A percentile compares a stretch with the other conserved stretches of the same genome.
Conservation (phyloP, 1,140 invertebrate genomes). For the Homarus americanus region DNA sequence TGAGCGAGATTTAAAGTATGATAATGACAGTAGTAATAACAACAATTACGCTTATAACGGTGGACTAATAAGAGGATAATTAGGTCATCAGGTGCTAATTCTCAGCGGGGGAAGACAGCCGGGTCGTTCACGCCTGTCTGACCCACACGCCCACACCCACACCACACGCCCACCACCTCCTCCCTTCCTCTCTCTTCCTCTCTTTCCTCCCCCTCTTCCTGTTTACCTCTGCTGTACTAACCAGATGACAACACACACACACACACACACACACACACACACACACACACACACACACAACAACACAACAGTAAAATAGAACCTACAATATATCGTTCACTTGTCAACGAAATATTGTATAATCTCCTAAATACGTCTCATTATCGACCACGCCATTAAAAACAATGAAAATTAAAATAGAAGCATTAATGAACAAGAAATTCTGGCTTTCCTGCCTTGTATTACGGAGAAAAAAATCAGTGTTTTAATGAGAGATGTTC, state of each 20-base stretch:
- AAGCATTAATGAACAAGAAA: neutral
- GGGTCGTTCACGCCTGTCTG: no score
- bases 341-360: no score
- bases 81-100: neutral
- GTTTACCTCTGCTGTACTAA: neutral
- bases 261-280: neutral
- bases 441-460: no score
- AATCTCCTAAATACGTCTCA: neutral
- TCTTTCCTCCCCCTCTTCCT: no score
- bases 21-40: neutral
- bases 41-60: neutral
- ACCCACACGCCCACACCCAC: neutral
- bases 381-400: neutral
- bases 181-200: no score
- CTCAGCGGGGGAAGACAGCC: neutral
- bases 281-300: slow-evolving; percentile 1
- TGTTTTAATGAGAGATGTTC: neutral
- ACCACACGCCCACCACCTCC: neutral
- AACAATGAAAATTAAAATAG: neutral
- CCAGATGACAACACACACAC: neutral
- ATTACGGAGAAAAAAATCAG: neutral
- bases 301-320: neutral
- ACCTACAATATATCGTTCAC: neutral
- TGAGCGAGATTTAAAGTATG: neutral
- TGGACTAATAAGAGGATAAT: neutral